Conservation (phyloP, 2,797 vertebrate species). For the Sebastes trivittatus region DNA sequence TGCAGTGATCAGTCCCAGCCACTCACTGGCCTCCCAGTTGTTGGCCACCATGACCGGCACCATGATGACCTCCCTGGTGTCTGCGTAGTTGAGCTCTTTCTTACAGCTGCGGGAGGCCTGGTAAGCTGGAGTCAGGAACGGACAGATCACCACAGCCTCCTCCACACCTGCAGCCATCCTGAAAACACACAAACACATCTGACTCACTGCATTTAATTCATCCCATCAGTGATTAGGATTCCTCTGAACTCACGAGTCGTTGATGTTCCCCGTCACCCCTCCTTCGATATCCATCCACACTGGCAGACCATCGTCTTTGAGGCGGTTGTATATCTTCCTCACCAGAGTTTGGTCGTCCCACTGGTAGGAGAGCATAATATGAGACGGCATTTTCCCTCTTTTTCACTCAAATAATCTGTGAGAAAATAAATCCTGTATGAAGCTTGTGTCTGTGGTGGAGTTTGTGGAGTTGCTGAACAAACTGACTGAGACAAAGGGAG, state of each 20-base stretch:
- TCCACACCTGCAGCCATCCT: conserved; percentile 74
- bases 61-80: conserved; percentile 53
- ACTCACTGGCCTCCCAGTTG: conserved; percentile 75
- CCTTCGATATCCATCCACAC: conserved; percentile 77
- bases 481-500: background rate
- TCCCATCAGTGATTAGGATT: background rate
- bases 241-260: conserved; percentile 55
- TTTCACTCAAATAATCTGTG: background rate
- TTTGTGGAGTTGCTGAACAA: background rate
- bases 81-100: conserved; percentile 73
- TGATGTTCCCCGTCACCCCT: conserved; percentile 71
- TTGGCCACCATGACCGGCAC: conserved; percentile 66
- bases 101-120: conserved; percentile 73
- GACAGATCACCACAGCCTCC: conserved; percentile 67
- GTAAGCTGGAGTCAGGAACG: conserved; percentile 69
- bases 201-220: background rate
- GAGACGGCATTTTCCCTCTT: conserved; percentile 36
- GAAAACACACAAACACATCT: background rate
- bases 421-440: background rate
- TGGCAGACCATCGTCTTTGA: conserved; percentile 59
- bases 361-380: conserved; percentile 74
- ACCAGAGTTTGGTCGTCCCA: conserved; percentile 72
- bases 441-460: background rate
- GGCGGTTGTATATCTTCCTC: conserved; percentile 55
- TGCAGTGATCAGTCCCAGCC: conserved; percentile 73